phyloP scores from a whole-genome alignment of 2,797 vertebrate genomes.

The Potorous gilbertii region DNA sequence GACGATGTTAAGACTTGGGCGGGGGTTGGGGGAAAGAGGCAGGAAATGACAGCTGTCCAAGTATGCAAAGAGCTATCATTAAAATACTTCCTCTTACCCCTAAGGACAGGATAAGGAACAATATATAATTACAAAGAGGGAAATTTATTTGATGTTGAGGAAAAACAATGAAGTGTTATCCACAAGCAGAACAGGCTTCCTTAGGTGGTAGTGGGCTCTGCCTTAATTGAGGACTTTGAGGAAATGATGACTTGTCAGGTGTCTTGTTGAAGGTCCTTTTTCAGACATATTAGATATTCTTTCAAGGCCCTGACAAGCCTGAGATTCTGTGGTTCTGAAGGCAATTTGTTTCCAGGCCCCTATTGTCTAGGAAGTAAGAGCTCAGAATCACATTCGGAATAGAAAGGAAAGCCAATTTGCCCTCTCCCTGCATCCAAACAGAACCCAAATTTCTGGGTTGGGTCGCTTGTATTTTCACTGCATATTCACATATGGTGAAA shows the following conservation, averaged over 20 bases:
- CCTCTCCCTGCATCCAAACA: neutral
- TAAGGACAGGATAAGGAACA: neutral
- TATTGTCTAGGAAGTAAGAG: neutral
- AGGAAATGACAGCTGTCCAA: neutral
- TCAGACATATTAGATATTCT: neutral
- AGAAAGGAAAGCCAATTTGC: neutral
- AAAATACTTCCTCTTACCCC: neutral
- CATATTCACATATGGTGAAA: neutral
- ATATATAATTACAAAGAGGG: neutral
- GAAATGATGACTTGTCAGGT: neutral
- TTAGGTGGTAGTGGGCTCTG: neutral
- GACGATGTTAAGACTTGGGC: neutral
- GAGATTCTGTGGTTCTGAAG: neutral
- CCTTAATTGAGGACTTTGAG: neutral
- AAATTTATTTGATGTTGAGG: neutral
- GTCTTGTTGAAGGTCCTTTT: neutral
- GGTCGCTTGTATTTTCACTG: neutral
- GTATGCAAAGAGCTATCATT: neutral
- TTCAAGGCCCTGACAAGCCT: neutral
- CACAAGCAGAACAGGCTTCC: neutral
- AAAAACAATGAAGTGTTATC: neutral
- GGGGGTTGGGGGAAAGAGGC: neutral
- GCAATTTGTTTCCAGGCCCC: neutral
- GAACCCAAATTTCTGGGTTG: neutral
- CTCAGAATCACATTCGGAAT: neutral